A percentile compares a stretch with the other conserved stretches of the same genome.
Evolutionary conservation across 2,888 invertebrate species (phyloP).

Genomic region (Heliconius cydno): DNA sequence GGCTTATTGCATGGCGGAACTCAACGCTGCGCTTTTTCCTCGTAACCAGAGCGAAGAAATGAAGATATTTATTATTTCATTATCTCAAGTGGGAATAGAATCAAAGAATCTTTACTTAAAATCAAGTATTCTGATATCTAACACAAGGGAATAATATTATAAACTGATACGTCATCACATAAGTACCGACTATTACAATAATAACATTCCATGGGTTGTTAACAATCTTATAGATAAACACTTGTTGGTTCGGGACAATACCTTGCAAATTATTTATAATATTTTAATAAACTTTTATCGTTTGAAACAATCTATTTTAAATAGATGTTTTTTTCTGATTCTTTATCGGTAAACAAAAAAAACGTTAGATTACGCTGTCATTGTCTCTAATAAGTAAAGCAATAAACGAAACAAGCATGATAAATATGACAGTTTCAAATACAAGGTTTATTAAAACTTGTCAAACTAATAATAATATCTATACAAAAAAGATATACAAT

Average conservation of each 20-base stretch:
- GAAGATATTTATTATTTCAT: no score
- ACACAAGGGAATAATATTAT: neutral
- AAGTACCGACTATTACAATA: neutral
- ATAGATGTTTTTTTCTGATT: neutral
- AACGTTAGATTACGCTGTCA: neutral
- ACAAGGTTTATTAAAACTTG: neutral
- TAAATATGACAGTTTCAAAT: neutral
- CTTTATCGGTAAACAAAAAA: neutral
- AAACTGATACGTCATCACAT: constrained; percentile 1
- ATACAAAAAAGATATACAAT: neutral
- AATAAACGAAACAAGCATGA: neutral
- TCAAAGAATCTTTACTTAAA: neutral
- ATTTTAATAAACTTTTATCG: neutral
- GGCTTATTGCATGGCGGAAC: no score
- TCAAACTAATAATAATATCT: neutral
- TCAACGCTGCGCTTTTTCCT: no score
- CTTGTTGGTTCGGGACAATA: constrained; percentile 31
- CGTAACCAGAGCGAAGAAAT: no score
- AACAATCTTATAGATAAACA: constrained; percentile 10
- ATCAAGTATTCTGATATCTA: neutral
- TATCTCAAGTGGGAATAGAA: no score
- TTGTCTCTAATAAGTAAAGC: no score
- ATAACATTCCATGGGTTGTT: constrained; percentile 25
- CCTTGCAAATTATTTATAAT: constrained; percentile 13
- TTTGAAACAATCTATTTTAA: neutral